Evolutionary conservation across 2,888 invertebrate genomes (phyloP).

Genomic region (Caenorhabditis afra): DNA sequence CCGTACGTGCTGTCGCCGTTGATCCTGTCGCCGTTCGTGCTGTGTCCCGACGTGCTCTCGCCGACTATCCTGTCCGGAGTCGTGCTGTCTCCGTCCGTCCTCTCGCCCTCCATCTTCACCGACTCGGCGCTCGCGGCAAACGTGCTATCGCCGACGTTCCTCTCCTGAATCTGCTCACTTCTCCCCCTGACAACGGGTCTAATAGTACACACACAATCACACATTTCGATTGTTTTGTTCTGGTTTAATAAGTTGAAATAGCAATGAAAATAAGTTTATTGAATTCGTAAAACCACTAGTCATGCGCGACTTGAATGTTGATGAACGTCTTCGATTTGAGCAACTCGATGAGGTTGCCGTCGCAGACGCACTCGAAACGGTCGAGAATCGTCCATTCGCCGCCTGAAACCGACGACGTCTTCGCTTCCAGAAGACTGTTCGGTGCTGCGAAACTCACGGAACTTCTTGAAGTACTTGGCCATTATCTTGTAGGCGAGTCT

Average conservation of each 20-base stretch:
- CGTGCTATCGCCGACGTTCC: constrained; percentile 69
- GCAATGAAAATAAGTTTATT: too few species aligned
- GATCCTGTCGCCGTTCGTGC: constrained; percentile 64
- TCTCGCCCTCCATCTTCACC: constrained; percentile 71
- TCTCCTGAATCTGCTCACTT: constrained; percentile 48
- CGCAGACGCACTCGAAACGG: constrained; percentile 59
- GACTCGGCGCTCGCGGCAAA: constrained; percentile 70
- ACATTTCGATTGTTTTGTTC: constrained; percentile 4
- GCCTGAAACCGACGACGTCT: constrained; percentile 21
- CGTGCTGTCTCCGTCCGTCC: constrained; percentile 64
- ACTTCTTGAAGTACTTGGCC: constrained; percentile 49
- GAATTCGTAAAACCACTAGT: too few species aligned
- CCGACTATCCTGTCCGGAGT: constrained; percentile 71
- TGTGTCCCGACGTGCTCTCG: constrained; percentile 71
- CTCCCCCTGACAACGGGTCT: constrained; percentile 18
- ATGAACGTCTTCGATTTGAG: constrained; percentile 57
- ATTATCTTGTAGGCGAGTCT: constrained; percentile 47
- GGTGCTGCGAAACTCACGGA: constrained; percentile 32
- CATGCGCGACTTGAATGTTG: constrained; percentile 57
- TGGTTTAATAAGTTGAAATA: constrained; percentile 8
- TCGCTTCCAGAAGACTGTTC: constrained; percentile 24
- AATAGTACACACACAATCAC: constrained; percentile 1
- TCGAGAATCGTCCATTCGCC: constrained; percentile 51
- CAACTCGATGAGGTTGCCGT: constrained; percentile 51
- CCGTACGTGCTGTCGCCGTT: constrained; percentile 75